phyloP scores from a whole-genome alignment of 2,888 invertebrate species.

The Adelphocoris suturalis region DNA sequence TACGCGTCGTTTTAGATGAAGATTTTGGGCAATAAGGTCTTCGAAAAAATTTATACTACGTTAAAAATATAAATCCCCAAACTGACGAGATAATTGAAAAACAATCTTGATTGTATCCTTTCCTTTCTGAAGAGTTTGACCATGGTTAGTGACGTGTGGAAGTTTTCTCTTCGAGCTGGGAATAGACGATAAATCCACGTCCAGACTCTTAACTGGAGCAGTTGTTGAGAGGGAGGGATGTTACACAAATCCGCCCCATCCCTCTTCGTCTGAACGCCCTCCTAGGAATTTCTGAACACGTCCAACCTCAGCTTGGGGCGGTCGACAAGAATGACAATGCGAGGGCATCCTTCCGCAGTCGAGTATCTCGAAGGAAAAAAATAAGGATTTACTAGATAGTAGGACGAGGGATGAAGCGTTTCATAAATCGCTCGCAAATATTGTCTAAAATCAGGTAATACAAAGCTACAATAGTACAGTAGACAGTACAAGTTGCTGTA shows the following conservation, averaged over 20 bases:
- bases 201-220: constrained; percentile 24
- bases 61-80: no score
- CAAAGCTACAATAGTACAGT: no score
- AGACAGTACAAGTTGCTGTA: no score
- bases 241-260: constrained; percentile 36
- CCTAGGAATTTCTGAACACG: constrained; percentile 37
- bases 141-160: neutral
- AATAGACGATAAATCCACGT: constrained; percentile 31
- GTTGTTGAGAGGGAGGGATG: constrained; percentile 47
- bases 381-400: neutral
- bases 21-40: no score
- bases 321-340: constrained; percentile 36
- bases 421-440: no score
- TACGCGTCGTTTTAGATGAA: no score
- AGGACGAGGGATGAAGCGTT: no score
- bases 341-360: neutral
- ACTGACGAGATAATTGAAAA: no score
- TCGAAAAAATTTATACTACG: no score
- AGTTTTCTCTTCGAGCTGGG: neutral
- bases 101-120: no score
- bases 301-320: neutral
- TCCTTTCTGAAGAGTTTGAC: neutral
- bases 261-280: neutral
- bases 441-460: no score
- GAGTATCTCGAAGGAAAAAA: neutral